These are phyloP conservation scores for Osmerus eperlanus DNA, from an alignment of 2,113 vertebrate species.

Conservation along the genomic window DNA sequence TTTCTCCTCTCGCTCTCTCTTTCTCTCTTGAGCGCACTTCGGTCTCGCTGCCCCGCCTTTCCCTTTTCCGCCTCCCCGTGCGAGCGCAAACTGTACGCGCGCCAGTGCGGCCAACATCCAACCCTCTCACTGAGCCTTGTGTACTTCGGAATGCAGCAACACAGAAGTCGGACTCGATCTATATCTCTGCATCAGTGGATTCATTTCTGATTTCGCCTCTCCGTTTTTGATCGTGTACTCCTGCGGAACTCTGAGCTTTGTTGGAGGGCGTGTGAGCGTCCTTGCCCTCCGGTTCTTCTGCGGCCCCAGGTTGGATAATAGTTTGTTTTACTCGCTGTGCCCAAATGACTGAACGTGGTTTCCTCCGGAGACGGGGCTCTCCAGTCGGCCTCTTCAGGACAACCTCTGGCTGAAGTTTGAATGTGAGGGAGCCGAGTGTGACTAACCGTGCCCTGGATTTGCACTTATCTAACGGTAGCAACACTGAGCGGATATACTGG, in stretches of 20 bases:
- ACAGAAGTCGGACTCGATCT: constrained; percentile 54
- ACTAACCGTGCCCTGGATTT: constrained; percentile 59
- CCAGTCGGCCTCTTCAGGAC: constrained; percentile 59
- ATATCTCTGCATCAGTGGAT: constrained; percentile 58
- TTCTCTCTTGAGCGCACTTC: background rate
- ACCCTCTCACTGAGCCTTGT: constrained; percentile 37
- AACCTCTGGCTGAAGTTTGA: constrained; percentile 75
- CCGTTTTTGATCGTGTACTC: constrained; percentile 37
- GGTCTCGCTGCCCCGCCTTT: constrained; percentile 52
- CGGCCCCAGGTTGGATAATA: constrained; percentile 68
- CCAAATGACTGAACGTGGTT: constrained; percentile 72
- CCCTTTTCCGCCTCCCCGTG: constrained; percentile 38
- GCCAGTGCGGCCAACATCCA: constrained; percentile 53
- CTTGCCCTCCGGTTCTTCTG: constrained; percentile 45
- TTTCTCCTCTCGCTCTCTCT: constrained; percentile 18
- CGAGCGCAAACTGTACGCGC: constrained; percentile 49
- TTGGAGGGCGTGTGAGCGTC: constrained; percentile 39
- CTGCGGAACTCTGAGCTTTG: constrained; percentile 45
- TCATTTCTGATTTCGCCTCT: constrained; percentile 28
- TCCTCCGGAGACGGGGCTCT: constrained; percentile 67
- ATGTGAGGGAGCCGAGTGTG: constrained; percentile 43
- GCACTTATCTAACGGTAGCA: constrained; percentile 47
- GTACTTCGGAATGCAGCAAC: constrained; percentile 40
- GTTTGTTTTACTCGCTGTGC: constrained; percentile 36
- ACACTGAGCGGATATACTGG: constrained; percentile 50